These are phyloP conservation scores for Mormyrus proboscirostris DNA, from an alignment of 2,797 vertebrate species.

Conservation along the genomic window DNA sequence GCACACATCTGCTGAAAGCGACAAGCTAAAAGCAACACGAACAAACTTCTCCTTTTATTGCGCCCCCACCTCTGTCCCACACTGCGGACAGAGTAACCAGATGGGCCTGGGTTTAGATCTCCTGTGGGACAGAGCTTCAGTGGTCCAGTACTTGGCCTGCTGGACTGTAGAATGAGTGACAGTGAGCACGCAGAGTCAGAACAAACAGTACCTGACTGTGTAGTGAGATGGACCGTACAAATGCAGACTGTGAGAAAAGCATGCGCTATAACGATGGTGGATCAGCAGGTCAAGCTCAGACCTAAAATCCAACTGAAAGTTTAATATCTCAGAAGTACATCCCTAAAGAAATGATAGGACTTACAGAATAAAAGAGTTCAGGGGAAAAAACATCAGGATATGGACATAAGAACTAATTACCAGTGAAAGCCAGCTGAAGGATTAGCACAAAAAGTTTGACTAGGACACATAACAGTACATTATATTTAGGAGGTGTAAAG, in stretches of 20 bases:
- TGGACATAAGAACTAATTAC: neutral
- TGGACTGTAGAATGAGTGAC: neutral
- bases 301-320: neutral
- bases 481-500: constrained; percentile 27
- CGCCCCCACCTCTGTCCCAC: neutral
- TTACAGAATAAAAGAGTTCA: neutral
- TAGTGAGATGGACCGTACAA: neutral
- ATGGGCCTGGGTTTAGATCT: constrained; percentile 38
- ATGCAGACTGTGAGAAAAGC: neutral
- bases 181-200: neutral
- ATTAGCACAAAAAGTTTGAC: neutral
- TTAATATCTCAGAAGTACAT: neutral
- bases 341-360: neutral
- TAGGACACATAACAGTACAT: neutral
- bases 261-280: neutral
- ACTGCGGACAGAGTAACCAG: constrained; percentile 47
- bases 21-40: neutral
- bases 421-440: constrained; percentile 53
- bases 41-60: neutral
- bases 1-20: neutral
- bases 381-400: neutral
- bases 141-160: neutral
- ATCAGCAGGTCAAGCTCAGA: neutral
- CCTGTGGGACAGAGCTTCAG: neutral
- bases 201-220: neutral